These are phyloP conservation scores for Hypotaenidia philippensis DNA, from an alignment of 2,797 vertebrate genomes.

Conservation along the genomic window DNA sequence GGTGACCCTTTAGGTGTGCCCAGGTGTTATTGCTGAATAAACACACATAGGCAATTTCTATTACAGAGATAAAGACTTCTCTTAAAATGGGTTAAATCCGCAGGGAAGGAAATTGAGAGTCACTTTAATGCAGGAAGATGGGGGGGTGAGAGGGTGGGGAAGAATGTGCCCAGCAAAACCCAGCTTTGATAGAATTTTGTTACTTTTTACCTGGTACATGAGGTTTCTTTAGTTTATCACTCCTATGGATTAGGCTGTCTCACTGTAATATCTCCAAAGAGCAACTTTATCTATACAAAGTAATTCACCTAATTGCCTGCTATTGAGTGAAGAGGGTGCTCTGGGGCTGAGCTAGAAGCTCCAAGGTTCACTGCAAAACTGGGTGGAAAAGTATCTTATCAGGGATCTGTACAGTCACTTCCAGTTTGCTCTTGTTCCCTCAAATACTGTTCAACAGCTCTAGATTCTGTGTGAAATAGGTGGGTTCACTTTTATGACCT, in stretches of 20 bases:
- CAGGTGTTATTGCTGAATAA: not conserved
- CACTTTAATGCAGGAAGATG: not conserved
- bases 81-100: not conserved
- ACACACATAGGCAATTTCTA: not conserved
- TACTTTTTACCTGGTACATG: not conserved
- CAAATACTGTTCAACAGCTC: not conserved
- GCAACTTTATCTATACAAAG: constrained; percentile 39
- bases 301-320: constrained; percentile 63
- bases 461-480: not conserved
- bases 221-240: constrained; percentile 19
- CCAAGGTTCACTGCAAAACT: constrained; percentile 61
- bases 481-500: not conserved
- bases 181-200: not conserved
- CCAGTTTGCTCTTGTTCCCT: constrained; percentile 28
- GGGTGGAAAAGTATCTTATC: constrained; percentile 58
- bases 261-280: constrained; percentile 22
- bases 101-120: not conserved
- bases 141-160: accelerated
- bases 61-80: not conserved
- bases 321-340: constrained; percentile 44
- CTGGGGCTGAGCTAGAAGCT: not conserved
- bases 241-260: not conserved
- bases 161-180: not conserved
- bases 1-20: not conserved
- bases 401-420: not conserved